Percentiles rank a stretch among this genome's conserved stretches.
phyloP scores from a whole-genome alignment of 2,797 vertebrate species.

The Diceros bicornis region DNA sequence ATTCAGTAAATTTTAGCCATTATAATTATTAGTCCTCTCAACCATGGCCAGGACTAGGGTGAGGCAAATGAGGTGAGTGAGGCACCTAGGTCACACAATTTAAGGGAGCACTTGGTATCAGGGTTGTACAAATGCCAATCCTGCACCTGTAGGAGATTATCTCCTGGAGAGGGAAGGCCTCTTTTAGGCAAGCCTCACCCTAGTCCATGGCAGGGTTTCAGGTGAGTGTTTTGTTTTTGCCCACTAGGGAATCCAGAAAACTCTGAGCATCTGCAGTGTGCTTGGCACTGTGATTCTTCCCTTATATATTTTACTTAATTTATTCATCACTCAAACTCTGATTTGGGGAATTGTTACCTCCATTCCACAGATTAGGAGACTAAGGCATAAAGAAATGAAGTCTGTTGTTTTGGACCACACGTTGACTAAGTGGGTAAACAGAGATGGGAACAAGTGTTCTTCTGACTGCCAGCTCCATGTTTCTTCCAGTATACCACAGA shows the following conservation, averaged over 20 bases:
- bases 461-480: background rate
- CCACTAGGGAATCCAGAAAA: background rate
- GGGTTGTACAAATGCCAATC: background rate
- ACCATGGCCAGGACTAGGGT: background rate
- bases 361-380: background rate
- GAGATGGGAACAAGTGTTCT: background rate
- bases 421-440: background rate
- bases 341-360: background rate
- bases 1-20: background rate
- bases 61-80: background rate
- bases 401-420: background rate
- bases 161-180: background rate
- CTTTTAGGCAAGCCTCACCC: background rate
- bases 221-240: background rate
- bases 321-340: background rate
- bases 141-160: background rate
- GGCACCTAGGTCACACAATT: background rate
- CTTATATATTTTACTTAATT: background rate
- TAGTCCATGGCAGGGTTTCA: background rate
- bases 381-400: slow-evolving; percentile 7
- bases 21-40: background rate
- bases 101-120: background rate
- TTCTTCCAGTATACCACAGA: slow-evolving; percentile 17
- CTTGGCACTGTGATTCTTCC: background rate
- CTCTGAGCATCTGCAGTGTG: slow-evolving; percentile 16